Percentiles rank a stretch among this genome's conserved stretches.
Conservation (phyloP, 2,888 invertebrate species). For the Scaptomyza polygonia region DNA sequence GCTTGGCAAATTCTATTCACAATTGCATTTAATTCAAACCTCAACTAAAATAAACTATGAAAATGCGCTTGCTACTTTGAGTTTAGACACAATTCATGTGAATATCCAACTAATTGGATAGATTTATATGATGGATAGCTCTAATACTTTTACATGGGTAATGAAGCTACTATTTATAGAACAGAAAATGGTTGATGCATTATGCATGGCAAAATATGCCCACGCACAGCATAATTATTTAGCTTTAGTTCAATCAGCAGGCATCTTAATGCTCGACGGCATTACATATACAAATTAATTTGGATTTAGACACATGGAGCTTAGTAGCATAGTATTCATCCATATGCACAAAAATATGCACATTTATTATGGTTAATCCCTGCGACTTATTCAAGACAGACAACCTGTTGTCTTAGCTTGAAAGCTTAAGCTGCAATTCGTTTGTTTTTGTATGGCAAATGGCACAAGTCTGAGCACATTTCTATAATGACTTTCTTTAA, state of each 20-base stretch:
- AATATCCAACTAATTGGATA: neutral
- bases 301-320: conserved; percentile 2
- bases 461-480: conserved; percentile 42
- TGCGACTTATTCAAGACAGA: conserved; percentile 6
- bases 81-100: too few relatives aligned
- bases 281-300: conserved; percentile 7
- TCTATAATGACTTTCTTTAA: conserved; percentile 48
- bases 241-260: neutral
- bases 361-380: conserved; percentile 11
- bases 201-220: too few relatives aligned
- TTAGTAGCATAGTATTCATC: neutral
- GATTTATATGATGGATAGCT: neutral
- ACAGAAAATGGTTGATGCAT: neutral
- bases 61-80: too few relatives aligned
- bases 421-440: conserved; percentile 1
- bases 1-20: too few relatives aligned
- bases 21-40: neutral
- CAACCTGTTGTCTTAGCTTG: conserved; percentile 41
- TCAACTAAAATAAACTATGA: too few relatives aligned
- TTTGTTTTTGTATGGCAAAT: conserved; percentile 13
- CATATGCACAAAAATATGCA: conserved; percentile 1
- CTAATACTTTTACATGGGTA: neutral
- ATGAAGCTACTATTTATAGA: neutral
- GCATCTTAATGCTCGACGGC: neutral
- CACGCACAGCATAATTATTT: neutral